Conservation (phyloP, 2,113 vertebrate genomes). For the Heptranchias perlo region DNA sequence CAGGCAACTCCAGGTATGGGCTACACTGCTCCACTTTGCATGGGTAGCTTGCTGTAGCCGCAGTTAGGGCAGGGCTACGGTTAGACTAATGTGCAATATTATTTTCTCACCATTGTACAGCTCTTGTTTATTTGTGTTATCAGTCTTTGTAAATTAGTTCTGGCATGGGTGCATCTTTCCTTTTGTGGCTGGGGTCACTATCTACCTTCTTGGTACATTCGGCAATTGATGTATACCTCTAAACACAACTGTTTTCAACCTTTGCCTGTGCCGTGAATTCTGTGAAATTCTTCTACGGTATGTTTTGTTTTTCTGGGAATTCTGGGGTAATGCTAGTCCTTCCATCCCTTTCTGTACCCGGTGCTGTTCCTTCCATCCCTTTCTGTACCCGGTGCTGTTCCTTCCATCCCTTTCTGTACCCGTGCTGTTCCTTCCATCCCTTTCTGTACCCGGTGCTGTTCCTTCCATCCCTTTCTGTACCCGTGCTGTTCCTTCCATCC, state of each 20-base stretch:
- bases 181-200: not conserved
- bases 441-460: not conserved
- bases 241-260: not conserved
- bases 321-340: not conserved
- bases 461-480: not conserved
- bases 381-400: no score
- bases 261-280: not conserved
- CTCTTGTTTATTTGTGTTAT: not conserved
- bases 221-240: not conserved
- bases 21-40: not conserved
- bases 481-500: no score
- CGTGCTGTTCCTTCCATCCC: no score
- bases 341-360: no score
- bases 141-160: not conserved
- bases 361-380: no score
- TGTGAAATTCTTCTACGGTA: not conserved
- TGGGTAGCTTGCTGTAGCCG: not conserved
- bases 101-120: not conserved
- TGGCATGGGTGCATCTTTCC: not conserved
- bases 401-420: no score
- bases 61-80: not conserved
- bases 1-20: conserved; percentile 30
- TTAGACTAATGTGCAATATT: not conserved
- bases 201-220: not conserved
- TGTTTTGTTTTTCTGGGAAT: not conserved